phyloP scores from a whole-genome alignment of 2,113 vertebrate species.

The Myotis davidii region DNA sequence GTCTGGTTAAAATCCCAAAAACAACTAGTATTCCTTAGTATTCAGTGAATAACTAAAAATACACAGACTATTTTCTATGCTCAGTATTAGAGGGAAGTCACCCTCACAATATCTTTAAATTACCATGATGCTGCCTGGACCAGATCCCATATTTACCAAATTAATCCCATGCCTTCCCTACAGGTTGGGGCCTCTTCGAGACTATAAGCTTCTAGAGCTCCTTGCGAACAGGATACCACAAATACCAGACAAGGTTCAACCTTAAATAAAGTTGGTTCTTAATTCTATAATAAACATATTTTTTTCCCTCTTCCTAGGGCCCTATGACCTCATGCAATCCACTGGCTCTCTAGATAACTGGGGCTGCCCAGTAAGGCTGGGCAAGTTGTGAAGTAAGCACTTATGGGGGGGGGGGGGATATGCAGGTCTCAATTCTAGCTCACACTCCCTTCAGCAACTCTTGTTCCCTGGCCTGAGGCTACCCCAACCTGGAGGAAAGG shows the following conservation, averaged over 20 bases:
- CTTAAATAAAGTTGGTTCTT: background rate
- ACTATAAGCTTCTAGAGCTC: background rate
- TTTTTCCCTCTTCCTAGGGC: background rate
- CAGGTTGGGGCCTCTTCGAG: background rate
- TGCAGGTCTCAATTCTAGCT: background rate
- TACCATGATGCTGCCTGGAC: background rate
- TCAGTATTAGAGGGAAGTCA: background rate
- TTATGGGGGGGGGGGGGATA: background rate
- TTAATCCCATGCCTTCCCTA: background rate
- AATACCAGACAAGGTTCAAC: background rate
- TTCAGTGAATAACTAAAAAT: background rate
- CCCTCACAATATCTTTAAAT: background rate
- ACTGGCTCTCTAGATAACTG: background rate
- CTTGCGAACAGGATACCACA: background rate
- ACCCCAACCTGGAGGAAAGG: background rate
- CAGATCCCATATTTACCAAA: background rate
- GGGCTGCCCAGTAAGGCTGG: background rate
- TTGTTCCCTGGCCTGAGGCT: background rate
- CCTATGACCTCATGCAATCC: background rate
- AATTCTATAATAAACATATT: background rate
- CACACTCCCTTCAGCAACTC: accelerated
- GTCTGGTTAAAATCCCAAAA: background rate
- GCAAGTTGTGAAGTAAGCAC: background rate
- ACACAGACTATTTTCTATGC: background rate
- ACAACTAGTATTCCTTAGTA: background rate